A percentile compares a stretch with the other conserved stretches of the same genome.
Evolutionary conservation across 2,113 vertebrate genomes (phyloP).

Genomic region (Apodemus speciosus): DNA sequence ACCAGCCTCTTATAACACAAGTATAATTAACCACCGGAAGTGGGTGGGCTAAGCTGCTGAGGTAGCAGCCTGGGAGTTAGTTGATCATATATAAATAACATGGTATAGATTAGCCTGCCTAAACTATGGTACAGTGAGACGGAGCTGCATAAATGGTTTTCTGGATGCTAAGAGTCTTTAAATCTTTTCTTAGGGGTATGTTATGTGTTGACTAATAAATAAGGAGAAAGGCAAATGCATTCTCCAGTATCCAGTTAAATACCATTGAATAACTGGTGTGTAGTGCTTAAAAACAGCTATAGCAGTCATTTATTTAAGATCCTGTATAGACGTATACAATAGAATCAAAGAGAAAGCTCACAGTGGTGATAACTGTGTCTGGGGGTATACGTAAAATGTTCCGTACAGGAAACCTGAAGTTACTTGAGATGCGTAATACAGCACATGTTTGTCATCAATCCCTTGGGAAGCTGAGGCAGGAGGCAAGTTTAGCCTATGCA

Average conservation of each 20-base stretch:
- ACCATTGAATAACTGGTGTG: slow-evolving; percentile 6
- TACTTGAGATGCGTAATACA: slow-evolving; percentile 14
- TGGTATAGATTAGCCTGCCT: slow-evolving; percentile 54
- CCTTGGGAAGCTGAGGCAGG: background rate
- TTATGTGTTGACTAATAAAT: background rate
- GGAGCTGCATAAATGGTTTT: slow-evolving; percentile 45
- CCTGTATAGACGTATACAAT: slow-evolving; percentile 44
- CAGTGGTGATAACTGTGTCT: background rate
- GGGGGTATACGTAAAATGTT: slow-evolving; percentile 8
- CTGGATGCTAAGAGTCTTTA: slow-evolving; percentile 26
- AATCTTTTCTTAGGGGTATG: slow-evolving; percentile 43
- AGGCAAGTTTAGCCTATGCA: background rate
- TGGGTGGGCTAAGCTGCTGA: slow-evolving; percentile 63
- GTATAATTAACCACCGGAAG: slow-evolving; percentile 65
- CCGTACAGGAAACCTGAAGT: background rate
- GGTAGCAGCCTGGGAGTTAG: slow-evolving; percentile 51
- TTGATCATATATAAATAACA: slow-evolving; percentile 67
- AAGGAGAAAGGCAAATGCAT: slow-evolving; percentile 15
- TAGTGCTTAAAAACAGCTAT: background rate
- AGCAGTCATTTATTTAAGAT: background rate
- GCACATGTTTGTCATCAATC: background rate
- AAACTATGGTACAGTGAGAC: slow-evolving; percentile 31
- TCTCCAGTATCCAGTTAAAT: slow-evolving; percentile 1
- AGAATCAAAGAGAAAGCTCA: background rate
- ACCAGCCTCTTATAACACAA: slow-evolving; percentile 72